Evolutionary conservation across 2,113 vertebrate genomes (phyloP).

Genomic region (Phrynosoma platyrhinos): DNA sequence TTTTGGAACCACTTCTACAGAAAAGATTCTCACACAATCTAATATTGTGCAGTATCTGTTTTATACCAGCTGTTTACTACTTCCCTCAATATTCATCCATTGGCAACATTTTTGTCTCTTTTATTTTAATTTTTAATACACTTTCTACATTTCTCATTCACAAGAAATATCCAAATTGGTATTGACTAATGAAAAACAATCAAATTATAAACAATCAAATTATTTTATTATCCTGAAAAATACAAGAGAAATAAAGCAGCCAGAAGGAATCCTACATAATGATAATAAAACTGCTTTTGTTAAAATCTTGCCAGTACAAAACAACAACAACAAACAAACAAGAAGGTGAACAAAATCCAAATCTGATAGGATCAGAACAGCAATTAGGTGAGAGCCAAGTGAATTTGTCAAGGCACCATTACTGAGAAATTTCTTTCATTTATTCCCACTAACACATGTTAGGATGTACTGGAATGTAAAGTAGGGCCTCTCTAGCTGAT

Average conservation of each 20-base stretch:
- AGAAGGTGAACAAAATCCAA: not conserved
- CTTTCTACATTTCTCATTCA: no score
- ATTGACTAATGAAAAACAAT: no score
- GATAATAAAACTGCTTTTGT: not conserved
- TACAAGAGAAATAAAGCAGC: not conserved
- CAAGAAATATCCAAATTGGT: not conserved
- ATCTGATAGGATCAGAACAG: not conserved
- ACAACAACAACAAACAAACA: not conserved
- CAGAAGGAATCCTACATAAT: not conserved
- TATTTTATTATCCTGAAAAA: not conserved
- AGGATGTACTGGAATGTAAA: not conserved
- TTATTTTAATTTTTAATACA: not conserved
- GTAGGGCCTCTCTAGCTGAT: not conserved
- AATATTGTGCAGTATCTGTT: conserved; percentile 27
- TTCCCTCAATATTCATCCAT: not conserved
- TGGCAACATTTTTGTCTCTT: no score
- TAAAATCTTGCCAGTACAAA: not conserved
- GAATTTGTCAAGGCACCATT: not conserved
- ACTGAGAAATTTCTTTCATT: not conserved
- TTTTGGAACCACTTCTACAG: not conserved
- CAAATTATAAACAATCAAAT: not conserved
- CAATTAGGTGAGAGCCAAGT: not conserved
- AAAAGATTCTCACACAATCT: conserved; percentile 8
- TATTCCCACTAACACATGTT: not conserved
- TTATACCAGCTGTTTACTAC: not conserved